Evolutionary conservation across 2,113 vertebrate species (phyloP).

Genomic region (Pteropus alecto): DNA sequence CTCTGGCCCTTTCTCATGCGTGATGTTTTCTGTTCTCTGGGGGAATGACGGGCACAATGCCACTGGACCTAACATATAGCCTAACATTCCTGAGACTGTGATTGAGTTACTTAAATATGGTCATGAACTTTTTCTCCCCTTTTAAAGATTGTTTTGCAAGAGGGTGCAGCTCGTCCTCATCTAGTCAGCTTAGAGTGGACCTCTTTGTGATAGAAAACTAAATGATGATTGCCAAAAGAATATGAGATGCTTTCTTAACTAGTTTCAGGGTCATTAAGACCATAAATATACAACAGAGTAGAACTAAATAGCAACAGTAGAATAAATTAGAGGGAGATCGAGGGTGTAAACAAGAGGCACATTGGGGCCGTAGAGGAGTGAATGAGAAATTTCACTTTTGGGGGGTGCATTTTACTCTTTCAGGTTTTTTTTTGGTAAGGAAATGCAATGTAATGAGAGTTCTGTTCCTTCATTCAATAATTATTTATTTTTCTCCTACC

Average conservation of each 20-base stretch:
- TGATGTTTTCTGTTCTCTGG: not conserved
- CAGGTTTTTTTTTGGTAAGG: not conserved
- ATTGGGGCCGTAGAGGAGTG: not conserved
- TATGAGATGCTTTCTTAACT: constrained; percentile 1
- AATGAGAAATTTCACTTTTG: not conserved
- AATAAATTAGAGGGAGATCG: not conserved
- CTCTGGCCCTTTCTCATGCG: not conserved
- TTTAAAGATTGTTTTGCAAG: not conserved
- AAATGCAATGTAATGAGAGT: not conserved
- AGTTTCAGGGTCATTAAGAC: constrained; percentile 1
- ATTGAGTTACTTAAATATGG: not conserved
- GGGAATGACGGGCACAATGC: not conserved
- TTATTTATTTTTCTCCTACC: not conserved
- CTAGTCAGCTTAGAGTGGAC: not conserved
- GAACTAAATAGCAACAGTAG: not conserved
- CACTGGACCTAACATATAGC: not conserved
- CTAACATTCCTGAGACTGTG: not conserved
- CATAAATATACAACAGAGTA: constrained; percentile 15
- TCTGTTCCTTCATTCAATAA: not conserved
- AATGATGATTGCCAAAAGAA: not conserved
- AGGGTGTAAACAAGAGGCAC: not conserved
- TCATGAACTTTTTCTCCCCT: not conserved
- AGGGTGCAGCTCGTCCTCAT: not conserved
- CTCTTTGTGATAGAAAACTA: not conserved
- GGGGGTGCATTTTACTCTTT: not conserved